Evolutionary conservation across 2,797 vertebrate species (phyloP), one percentile per base, ranked within the genome.

Genomic region (Galaxias olidus): DNA sequence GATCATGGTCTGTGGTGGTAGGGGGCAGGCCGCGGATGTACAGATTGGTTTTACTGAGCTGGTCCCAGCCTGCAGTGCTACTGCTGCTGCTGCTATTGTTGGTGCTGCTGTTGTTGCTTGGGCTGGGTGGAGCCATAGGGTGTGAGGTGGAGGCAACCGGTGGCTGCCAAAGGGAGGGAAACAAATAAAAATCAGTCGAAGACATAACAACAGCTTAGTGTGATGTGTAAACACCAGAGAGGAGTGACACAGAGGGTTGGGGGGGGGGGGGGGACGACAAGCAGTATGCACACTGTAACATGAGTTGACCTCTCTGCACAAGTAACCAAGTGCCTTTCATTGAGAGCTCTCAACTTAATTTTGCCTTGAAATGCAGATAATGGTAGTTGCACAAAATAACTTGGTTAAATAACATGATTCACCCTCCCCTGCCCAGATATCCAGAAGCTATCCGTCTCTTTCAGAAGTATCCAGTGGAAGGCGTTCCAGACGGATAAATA

Each of bases 41-140:
- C 79, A 99, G 95, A 89, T 99, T 99, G 14, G 98, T 99, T 94
- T 98, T 99, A 90, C 98, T 99, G 86, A 99, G 95, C 78, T 97
- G 96, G 84, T 99, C 97, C 96, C 97, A 99, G 85, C 98, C 95
- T 80, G 95, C 95, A 64, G 84, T 90, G 91, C 93, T 98, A 83
- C 95, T 94, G 85, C 94, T 96, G 77, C 93, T 97, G 84, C 93
- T 94, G 85, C 94, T 97, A 92, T 94, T 96, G 92, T 96, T 96
- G 89, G 94, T 96, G 91, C 94, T 98, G 93, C 92, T 95, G 93
- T 94, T 96, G 86, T 93, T 96, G 84, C 94, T 96, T 65, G 97
- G 97, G 83, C 96, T 99, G 84, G 98, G 96, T 70, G 98, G 96
- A 92, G 98, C 96, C 96, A 98, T 99, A 71, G 96, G 96, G 66